A percentile compares a stretch with the other conserved stretches of the same genome.
These are phyloP conservation scores for Stenoptilia bipunctidactyla DNA, from an alignment of 2,888 invertebrate genomes.

Conservation along the genomic window DNA sequence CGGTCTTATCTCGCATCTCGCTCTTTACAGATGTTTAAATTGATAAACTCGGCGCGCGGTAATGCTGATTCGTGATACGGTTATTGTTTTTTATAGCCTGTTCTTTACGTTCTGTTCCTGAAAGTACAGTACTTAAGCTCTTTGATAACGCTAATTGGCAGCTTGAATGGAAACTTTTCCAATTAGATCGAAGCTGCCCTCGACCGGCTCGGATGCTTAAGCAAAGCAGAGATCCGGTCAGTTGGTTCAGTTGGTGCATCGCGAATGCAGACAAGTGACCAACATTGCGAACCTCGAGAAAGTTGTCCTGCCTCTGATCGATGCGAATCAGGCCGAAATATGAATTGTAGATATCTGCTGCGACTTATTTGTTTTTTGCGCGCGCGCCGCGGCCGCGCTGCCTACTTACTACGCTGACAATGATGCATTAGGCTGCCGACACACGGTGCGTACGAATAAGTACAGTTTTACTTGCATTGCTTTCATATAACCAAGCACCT, in stretches of 20 bases:
- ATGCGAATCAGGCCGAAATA: constrained; percentile 1
- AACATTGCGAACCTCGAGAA: not conserved
- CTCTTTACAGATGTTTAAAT: not conserved
- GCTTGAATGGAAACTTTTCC: no score
- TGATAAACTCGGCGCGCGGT: not conserved
- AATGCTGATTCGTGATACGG: not conserved
- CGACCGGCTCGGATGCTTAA: no score
- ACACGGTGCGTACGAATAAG: not conserved
- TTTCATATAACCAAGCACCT: no score
- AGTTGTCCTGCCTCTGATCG: not conserved
- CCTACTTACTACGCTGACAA: not conserved
- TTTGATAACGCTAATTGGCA: no score
- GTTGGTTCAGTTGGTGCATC: no score
- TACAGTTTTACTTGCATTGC: not conserved
- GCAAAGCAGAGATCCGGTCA: no score
- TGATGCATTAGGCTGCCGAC: not conserved
- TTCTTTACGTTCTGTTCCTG: not conserved
- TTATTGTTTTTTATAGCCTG: not conserved
- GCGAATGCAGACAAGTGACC: not conserved
- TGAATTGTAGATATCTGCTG: not conserved
- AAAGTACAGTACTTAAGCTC: no score
- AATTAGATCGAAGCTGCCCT: no score
- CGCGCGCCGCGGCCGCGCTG: not conserved
- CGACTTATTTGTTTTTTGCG: not conserved
- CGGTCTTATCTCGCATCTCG: not conserved